Evolutionary conservation across 2,113 vertebrate species (phyloP).

Genomic region (Hemiscyllium ocellatum): DNA sequence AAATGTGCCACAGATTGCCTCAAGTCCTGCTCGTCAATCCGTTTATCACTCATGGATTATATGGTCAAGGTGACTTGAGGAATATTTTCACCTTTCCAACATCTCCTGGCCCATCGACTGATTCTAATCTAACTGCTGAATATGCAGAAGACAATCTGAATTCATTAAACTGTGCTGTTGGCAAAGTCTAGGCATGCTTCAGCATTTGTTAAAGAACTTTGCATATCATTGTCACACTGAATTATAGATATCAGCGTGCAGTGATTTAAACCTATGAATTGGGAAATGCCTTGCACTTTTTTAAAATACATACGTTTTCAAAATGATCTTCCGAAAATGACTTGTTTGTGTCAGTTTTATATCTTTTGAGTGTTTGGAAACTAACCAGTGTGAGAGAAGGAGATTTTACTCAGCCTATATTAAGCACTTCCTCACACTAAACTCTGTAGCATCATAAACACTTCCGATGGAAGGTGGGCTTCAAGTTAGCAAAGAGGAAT

Average conservation of each 20-base stretch:
- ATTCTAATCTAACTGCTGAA: neutral
- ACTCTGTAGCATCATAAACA: neutral
- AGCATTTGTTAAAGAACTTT: constrained; percentile 29
- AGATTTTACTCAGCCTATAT: neutral
- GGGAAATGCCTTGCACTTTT: neutral
- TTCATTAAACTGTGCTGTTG: constrained; percentile 1
- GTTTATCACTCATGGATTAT: neutral
- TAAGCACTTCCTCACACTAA: neutral
- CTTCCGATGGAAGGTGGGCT: neutral
- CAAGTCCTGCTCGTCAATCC: neutral
- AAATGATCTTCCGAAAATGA: neutral
- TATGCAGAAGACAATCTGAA: constrained; percentile 25
- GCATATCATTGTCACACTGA: neutral
- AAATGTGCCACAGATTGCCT: neutral
- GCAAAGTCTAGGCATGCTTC: constrained; percentile 16
- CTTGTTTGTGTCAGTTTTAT: neutral
- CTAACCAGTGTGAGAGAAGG: neutral
- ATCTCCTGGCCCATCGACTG: neutral
- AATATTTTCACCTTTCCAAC: neutral
- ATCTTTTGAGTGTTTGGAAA: neutral
- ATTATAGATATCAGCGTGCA: neutral
- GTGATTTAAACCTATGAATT: neutral
- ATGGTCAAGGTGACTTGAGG: neutral
- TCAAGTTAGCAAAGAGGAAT: neutral
- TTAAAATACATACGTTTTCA: neutral